phyloP scores from a whole-genome alignment of 2,888 invertebrate species.

The Sisyra nigra region DNA sequence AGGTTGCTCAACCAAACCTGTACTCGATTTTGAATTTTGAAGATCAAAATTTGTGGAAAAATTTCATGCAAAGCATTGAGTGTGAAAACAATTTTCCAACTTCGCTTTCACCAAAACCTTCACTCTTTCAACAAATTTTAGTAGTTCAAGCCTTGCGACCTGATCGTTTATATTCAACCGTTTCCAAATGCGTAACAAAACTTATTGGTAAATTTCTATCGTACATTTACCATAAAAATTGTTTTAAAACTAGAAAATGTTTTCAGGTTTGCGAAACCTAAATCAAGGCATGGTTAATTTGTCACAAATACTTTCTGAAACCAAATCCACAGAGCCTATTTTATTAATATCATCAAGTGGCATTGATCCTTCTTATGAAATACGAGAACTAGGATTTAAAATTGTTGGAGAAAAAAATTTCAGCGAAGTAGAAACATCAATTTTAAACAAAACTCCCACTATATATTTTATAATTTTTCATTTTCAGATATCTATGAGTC shows the following conservation, averaged over 20 bases:
- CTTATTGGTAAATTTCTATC: constrained; percentile 35
- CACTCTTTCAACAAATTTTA: constrained; percentile 67
- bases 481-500: constrained; percentile 58
- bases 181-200: constrained; percentile 53
- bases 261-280: constrained; percentile 12
- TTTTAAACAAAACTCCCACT: too few relatives aligned
- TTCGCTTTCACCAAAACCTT: constrained; percentile 34
- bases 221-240: neutral
- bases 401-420: constrained; percentile 14
- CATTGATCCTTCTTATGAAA: constrained; percentile 76
- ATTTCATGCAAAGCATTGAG: constrained; percentile 45
- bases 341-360: constrained; percentile 77
- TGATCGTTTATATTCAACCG: constrained; percentile 62
- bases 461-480: constrained; percentile 14
- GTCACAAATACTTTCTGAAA: constrained; percentile 36
- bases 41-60: constrained; percentile 47
- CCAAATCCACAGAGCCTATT: constrained; percentile 47
- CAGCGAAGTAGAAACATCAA: too few relatives aligned
- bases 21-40: constrained; percentile 43
- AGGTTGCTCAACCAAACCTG: constrained; percentile 41
- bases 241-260: neutral
- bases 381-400: constrained; percentile 45
- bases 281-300: constrained; percentile 23
- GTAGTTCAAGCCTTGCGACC: constrained; percentile 67
- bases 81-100: constrained; percentile 44